Conservation (phyloP, 2,797 vertebrate species). For the Macropodus opercularis region DNA sequence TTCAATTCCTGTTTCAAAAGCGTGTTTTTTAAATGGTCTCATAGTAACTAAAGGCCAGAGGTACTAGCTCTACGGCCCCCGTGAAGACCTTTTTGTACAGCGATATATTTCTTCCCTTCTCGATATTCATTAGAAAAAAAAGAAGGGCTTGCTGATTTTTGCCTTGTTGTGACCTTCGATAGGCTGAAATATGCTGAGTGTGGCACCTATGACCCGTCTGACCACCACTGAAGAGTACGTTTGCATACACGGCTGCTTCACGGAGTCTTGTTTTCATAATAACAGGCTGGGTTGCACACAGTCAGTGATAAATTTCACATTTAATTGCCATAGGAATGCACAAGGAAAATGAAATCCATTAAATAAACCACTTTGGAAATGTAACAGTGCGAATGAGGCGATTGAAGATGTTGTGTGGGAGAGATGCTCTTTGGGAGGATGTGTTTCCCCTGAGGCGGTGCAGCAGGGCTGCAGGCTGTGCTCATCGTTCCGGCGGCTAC, state of each 20-base stretch:
- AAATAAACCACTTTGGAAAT: constrained; percentile 34
- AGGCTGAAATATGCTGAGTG: not conserved
- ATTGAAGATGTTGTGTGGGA: constrained; percentile 26
- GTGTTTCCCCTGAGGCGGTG: constrained; percentile 29
- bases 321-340: constrained; percentile 32
- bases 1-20: constrained; percentile 44
- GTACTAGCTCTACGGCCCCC: constrained; percentile 12
- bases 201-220: not conserved
- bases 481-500: constrained; percentile 18
- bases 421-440: constrained; percentile 27
- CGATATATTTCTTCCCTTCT: constrained; percentile 7
- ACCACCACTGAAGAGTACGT: constrained; percentile 1
- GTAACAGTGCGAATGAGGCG: constrained; percentile 25
- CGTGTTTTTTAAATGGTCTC: constrained; percentile 39
- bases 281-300: constrained; percentile 17
- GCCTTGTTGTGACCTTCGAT: not conserved
- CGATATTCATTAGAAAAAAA: not conserved
- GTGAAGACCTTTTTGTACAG: constrained; percentile 2
- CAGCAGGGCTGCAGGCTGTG: constrained; percentile 28
- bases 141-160: constrained; percentile 1
- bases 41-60: constrained; percentile 23
- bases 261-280: constrained; percentile 8
- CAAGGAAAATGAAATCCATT: constrained; percentile 30
- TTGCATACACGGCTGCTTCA: no score
- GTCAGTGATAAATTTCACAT: constrained; percentile 24